Conservation (phyloP, 2,797 vertebrate genomes). For the Cynodonichthys magdalenae region DNA sequence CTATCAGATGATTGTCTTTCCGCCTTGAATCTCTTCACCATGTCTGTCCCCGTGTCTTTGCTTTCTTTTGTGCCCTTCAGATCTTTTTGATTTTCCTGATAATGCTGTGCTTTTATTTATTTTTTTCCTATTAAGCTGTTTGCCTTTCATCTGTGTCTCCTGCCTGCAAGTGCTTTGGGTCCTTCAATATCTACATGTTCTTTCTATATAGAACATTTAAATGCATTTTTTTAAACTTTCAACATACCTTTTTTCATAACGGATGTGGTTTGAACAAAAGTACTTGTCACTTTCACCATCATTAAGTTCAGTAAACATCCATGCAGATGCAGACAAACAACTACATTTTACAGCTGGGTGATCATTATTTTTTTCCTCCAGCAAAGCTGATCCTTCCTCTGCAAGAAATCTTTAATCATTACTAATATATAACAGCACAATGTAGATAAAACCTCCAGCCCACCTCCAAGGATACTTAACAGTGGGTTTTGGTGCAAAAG, state of each 20-base stretch:
- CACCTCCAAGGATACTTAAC: conserved; percentile 64
- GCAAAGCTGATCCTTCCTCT: conserved; percentile 22
- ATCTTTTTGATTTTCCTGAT: neutral
- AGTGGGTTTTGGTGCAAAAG: conserved; percentile 62
- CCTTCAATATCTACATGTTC: neutral
- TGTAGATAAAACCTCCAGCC: conserved; percentile 33
- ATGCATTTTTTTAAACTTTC: neutral
- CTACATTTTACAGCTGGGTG: neutral
- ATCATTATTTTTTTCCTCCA: conserved; percentile 1
- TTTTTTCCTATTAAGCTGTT: neutral
- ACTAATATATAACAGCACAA: conserved; percentile 39
- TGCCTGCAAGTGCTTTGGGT: neutral
- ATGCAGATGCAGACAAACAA: neutral
- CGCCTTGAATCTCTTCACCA: neutral
- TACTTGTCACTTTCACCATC: neutral
- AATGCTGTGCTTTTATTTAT: neutral
- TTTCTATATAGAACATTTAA: too few species aligned
- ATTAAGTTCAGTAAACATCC: too few species aligned
- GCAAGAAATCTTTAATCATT: conserved; percentile 39
- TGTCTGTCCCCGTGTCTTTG: neutral
- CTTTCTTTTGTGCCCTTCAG: neutral
- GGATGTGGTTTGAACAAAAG: neutral
- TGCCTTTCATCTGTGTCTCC: neutral
- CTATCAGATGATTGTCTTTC: neutral
- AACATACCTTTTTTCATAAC: neutral